Conservation (phyloP, 2,113 vertebrate species). For the Gadus macrocephalus region DNA sequence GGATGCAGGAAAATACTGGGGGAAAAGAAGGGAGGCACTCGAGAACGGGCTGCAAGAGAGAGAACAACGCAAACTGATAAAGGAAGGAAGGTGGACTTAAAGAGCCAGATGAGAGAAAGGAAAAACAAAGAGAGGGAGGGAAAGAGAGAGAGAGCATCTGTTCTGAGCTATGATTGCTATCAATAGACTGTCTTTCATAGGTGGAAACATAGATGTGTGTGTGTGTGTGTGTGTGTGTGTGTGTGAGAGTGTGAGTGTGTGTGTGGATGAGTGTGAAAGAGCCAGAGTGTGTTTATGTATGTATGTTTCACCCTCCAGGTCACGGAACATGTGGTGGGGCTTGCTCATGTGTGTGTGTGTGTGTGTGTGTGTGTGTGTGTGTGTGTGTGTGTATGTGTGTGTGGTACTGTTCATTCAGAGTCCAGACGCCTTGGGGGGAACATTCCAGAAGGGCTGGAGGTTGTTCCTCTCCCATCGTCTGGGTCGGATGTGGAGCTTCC, state of each 20-base stretch:
- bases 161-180: slow-evolving; percentile 47
- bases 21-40: slow-evolving; percentile 1
- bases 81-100: no score
- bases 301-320: slow-evolving; percentile 38
- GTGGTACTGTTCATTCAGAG: slow-evolving; percentile 17
- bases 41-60: no score
- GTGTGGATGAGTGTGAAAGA: no score
- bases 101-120: background rate
- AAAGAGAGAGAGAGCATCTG: slow-evolving; percentile 35
- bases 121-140: background rate
- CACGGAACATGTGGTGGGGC: slow-evolving; percentile 52
- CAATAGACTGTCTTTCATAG: slow-evolving; percentile 50
- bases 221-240: slow-evolving; percentile 12
- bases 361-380: no score
- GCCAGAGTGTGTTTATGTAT: background rate
- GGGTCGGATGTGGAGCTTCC: slow-evolving; percentile 64
- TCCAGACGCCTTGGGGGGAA: slow-evolving; percentile 50
- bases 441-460: slow-evolving; percentile 52
- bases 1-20: background rate
- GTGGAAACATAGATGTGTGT: slow-evolving; percentile 58
- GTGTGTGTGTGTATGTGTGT: no score
- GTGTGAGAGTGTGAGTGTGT: no score
- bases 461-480: slow-evolving; percentile 60
- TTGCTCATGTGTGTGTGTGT: no score
- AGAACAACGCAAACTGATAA: no score